Percentiles rank a stretch among this genome's conserved stretches.
phyloP scores from a whole-genome alignment of 2,888 invertebrate species.

The Hoplodrina ambigua region DNA sequence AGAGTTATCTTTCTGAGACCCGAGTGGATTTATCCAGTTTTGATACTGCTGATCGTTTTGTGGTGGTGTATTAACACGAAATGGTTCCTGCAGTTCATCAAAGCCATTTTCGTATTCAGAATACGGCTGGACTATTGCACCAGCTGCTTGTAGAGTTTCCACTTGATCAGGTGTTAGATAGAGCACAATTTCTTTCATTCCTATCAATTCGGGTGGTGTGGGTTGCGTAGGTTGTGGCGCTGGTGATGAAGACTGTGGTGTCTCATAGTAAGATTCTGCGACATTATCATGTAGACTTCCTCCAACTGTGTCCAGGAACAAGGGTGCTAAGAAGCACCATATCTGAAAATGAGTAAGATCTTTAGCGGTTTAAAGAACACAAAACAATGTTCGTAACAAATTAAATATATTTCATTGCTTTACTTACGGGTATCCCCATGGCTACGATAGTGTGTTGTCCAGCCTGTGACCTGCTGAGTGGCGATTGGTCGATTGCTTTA shows the following conservation, averaged over 20 bases:
- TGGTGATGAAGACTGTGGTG: slow-evolving; percentile 48
- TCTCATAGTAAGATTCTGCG: slow-evolving; percentile 70
- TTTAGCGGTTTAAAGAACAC: background rate
- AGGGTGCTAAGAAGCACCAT: slow-evolving; percentile 66
- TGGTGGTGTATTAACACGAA: slow-evolving; percentile 30
- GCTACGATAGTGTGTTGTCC: slow-evolving; percentile 63
- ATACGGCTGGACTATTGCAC: slow-evolving; percentile 68
- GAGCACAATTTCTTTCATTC: slow-evolving; percentile 78
- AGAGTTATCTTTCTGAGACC: slow-evolving; percentile 34
- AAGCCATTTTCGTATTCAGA: slow-evolving; percentile 55
- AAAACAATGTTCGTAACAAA: background rate
- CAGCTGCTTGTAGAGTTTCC: slow-evolving; percentile 73
- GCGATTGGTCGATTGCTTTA: slow-evolving; percentile 72
- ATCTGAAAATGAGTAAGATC: slow-evolving; percentile 66
- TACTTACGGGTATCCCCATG: slow-evolving; percentile 76
- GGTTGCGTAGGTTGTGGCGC: slow-evolving; percentile 50
- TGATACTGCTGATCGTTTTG: slow-evolving; percentile 44
- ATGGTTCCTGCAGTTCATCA: slow-evolving; percentile 43
- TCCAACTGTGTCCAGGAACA: slow-evolving; percentile 65
- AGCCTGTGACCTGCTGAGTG: slow-evolving; percentile 67
- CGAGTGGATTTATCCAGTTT: slow-evolving; percentile 29
- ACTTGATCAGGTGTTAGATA: slow-evolving; percentile 83
- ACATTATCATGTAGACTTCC: slow-evolving; percentile 70
- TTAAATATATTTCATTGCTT: background rate
- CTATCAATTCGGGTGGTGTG: slow-evolving; percentile 56